Base-by-base conservation (phyloP, 2,888 invertebrate genomes). In the Celastrina argiolus region DNA sequence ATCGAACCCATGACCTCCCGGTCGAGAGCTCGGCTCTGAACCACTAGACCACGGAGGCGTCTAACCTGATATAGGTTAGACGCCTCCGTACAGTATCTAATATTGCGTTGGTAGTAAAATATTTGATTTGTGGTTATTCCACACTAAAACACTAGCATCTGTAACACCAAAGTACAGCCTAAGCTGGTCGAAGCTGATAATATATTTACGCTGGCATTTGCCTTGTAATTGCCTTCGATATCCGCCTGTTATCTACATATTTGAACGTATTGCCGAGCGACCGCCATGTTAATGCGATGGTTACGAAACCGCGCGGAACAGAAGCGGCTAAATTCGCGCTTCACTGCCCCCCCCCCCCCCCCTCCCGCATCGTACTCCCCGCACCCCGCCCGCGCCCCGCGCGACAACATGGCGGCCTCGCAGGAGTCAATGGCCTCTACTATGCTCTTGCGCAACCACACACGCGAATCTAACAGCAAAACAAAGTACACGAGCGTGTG, bases 391-490 rank as follows among this genome's bases (percentile, higher is more conserved):
- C 74, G 78, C 77, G 74, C 72, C 73, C 72, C 73, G 68, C 72
- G 73, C 77, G 73, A 71, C 82, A 83, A 82, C 77, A 84, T 84
- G 86, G 83, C 87, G 77, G 82, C 83, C 81, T 77, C 77, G 78
- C 72, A 74, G 76, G 84, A 87, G 91, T 90, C 91, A 91, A 89
- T 78, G 91, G 89, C 91, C 91, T 91, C 91, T 85, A 84, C 77
- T 78, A 74, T 80, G 81, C 83, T 85, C 87, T 90, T 90, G 90
- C 91, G 89, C 90, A 90, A 90, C 85, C 78, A 79, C 86, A 84
- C 88, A 85, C 88, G 88, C 91, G 89, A 91, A 91, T 91, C 91
- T 91, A 81, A 87, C 87, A 79, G 86, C 89, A 87, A 90, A 90
- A 90, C 88, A 88, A 87, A 87, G 81, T 87, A 83, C 82, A 80